These are phyloP conservation scores for Copsychus sechellarum DNA, from an alignment of 2,113 vertebrate genomes.

Conservation along the genomic window DNA sequence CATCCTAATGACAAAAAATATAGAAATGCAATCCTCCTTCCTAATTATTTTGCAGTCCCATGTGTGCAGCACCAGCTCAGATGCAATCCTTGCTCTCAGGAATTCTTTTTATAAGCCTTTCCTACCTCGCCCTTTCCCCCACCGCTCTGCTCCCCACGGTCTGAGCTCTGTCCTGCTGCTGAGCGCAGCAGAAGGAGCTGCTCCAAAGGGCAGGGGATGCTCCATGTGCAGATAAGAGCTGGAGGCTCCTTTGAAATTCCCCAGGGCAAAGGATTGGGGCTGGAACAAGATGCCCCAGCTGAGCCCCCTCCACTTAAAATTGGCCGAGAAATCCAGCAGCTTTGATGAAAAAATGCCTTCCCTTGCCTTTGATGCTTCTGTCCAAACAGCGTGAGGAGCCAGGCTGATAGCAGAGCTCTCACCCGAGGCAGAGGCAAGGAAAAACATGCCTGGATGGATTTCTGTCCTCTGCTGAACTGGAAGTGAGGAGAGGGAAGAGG, in stretches of 20 bases:
- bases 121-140: background rate
- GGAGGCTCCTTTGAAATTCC: conserved; percentile 26
- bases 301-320: background rate
- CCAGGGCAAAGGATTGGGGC: background rate
- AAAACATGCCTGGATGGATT: background rate
- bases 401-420: background rate
- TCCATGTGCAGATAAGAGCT: background rate
- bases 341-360: conserved; percentile 37
- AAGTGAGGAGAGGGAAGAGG: background rate
- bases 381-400: background rate
- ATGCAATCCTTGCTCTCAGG: background rate
- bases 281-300: background rate
- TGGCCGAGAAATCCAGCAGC: background rate
- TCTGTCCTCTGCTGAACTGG: conserved; percentile 5
- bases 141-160: accelerated
- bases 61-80: accelerated
- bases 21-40: background rate
- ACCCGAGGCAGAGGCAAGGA: background rate
- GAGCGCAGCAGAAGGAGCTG: background rate
- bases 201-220: background rate
- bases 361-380: background rate
- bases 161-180: background rate
- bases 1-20: background rate
- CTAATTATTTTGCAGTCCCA: background rate
- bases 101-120: background rate